Conservation (phyloP, 2,888 invertebrate species). For the Ptilodon capucinus region DNA sequence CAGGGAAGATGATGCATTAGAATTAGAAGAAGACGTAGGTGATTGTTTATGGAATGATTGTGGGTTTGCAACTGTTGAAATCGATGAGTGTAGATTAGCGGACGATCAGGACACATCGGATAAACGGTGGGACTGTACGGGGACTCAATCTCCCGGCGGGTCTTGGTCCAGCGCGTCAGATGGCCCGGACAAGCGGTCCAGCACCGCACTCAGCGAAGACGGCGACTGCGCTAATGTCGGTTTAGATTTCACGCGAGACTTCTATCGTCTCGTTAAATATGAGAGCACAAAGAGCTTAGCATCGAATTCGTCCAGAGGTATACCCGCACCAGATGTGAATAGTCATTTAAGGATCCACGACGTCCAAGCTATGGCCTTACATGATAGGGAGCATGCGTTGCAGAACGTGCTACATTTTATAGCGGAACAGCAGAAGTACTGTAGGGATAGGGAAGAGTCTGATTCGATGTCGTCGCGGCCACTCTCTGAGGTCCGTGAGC, state of each 20-base stretch:
- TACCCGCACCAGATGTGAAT: slow-evolving; percentile 80
- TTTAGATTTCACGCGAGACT: slow-evolving; percentile 90
- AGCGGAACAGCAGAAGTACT: slow-evolving; percentile 89
- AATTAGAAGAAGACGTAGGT: slow-evolving; percentile 88
- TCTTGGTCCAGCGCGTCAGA: slow-evolving; percentile 83
- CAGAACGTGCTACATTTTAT: slow-evolving; percentile 89
- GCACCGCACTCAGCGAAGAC: slow-evolving; percentile 86
- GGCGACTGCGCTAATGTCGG: slow-evolving; percentile 87
- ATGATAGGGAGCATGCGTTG: slow-evolving; percentile 86
- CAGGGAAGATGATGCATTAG: slow-evolving; percentile 87
- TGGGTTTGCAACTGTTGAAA: slow-evolving; percentile 86
- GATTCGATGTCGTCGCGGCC: slow-evolving; percentile 81
- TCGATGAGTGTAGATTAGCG: slow-evolving; percentile 84
- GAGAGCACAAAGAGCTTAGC: slow-evolving; percentile 91
- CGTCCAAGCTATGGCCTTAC: slow-evolving; percentile 71
- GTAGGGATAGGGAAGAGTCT: slow-evolving; percentile 82
- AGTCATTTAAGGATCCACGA: slow-evolving; percentile 72
- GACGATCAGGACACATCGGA: slow-evolving; percentile 74
- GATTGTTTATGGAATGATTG: slow-evolving; percentile 90
- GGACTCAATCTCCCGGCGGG: slow-evolving; percentile 83
- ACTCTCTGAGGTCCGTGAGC: slow-evolving; percentile 81
- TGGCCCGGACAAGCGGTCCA: slow-evolving; percentile 86
- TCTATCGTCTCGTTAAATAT: slow-evolving; percentile 90
- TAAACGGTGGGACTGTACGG: slow-evolving; percentile 85
- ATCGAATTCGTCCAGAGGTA: slow-evolving; percentile 87